Evolutionary conservation across 2,797 vertebrate genomes (phyloP), one percentile per base, ranked within the genome.

Genomic region (Accipiter superciliosus): DNA sequence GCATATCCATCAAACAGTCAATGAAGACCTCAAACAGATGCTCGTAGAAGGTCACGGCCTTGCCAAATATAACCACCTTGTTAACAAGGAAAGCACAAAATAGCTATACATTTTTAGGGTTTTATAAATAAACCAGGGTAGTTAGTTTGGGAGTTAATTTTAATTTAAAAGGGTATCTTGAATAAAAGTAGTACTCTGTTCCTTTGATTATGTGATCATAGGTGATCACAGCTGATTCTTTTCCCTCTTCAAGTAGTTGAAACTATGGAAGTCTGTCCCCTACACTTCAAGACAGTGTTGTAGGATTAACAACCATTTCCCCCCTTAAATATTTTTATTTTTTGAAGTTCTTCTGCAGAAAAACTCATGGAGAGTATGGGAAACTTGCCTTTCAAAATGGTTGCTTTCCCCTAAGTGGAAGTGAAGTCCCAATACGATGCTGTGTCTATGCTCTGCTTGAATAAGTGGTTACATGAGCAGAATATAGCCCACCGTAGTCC

Each of bases 401-500:
- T 29, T 94, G 42, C 9, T 55, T 73, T 89, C 63, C 55, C 22
- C 47, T 70, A 33, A 22, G 24, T 29, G 37, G 39, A 63, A 79
- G 21, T 16, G 40, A 63, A 15, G 55, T 78, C 21, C 26, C 3
- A 3, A 4, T n/a, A n/a, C 0, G 0, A 58, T 5, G 3, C 29
- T 66, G 29, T 16, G n/a, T 15, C 70, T 73, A 11, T 25, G 52
- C 26, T 28, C 13, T 65, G 25, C 49, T 69, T 40, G 52, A 83
- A 21, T 26, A 65, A 67, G 20, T 52, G 55, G 16, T 15, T 17
- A 28, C 42, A 67, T 4, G 6, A 76, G 33, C 37, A 87, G 21
- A 57, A 24, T 26, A n/a, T 1, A 90, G 49, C 11, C 33, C 39
- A 49, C 11, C 25, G 26, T 19, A 39, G 12, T 67, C n/a, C 39